Base-by-base conservation (phyloP, 2,113 vertebrate species). In the Coptodon rendalli region DNA sequence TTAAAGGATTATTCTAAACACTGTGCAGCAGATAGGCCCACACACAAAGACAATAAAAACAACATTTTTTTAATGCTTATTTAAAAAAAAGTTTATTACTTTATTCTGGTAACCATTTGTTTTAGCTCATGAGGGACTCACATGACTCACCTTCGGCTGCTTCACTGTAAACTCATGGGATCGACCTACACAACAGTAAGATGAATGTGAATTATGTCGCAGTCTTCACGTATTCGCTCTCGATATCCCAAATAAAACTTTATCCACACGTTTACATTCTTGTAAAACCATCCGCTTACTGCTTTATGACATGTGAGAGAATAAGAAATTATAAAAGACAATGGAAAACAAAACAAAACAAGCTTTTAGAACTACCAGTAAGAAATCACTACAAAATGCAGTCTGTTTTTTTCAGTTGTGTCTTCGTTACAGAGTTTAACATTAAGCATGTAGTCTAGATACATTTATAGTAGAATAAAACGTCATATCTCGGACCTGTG, bases 401-500 rank as follows among this genome's bases (percentile, higher is more conserved):
- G 80, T 92, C 80, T 88, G 86, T 78, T 82, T 82, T 88, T 68
- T 92, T 88, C 83, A 56, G 50, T 80, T 82, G 89, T 89, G 85
- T 91, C 87, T 88, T 89, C 11, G 82, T 90, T 87, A 92, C 93
- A 88, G 87, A 90, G 82, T 88, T 91, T 38, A 94, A 94, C 91
- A 92, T 91, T 89, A 87, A 90, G 85, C 63, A 86, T 89, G 87
- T 91, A 88, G 87, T 92, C 93, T 89, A 90, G 87, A 45, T 88
- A 93, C 89, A 92, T 93, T 89, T 92, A 94, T 90, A 93, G 48
- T 43, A 90, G 92, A 89, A 86, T 93, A 88, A 94, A 94, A 91
- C 48, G 45, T 68, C 48, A 87, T 86, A 86, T 89, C 63, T 92
- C 59, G 27, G 88, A 92, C 82, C 88, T 91, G 89, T 80, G 88